Evolutionary conservation across 35 echinoderm and acorn worm species (phyloP), one percentile per base, ranked within the genome.

Genomic region (Acanthaster planci): DNA sequence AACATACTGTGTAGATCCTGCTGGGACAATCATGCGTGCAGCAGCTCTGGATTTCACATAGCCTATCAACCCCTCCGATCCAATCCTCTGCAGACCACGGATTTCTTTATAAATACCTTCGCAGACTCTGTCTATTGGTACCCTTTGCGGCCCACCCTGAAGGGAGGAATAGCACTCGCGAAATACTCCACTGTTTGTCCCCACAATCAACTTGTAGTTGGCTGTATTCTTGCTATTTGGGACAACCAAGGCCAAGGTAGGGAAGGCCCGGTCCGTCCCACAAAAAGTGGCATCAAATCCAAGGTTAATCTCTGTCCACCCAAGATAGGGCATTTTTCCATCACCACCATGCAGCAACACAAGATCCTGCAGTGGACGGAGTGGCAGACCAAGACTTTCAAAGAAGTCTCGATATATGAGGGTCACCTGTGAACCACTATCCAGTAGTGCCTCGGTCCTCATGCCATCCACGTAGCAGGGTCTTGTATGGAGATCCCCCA

Each of bases 391-490:
- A 2, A 93, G 72, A 2, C 18, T 78, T 18, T 88, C 51, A 44
- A 88, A 84, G 5, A 93, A 78, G 29, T 72, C 78, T 3, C 83
- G 37, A 17, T 47, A 78, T 64, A 93, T 67, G 8, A 88, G 64
- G 18, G 91, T 93, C 2, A 93, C 85, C 16, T 93, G 85, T 1
- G 91, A 93, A 37, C 91, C 85, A 84, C 91, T 93, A 39, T 93
- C 91, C 32, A 93, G 2, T n/a, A 93, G 80, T 47, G 85, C 83
- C 8, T 31, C 7, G 0, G 80, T 78, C 2, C 40, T 27, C 29
- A 16, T 9, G 16, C 82, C 75, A 78, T 93, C 80, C 6, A 93
- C 40, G 2, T 31, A 81, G 40, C 90, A 87, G 7, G n/a, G 1
- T 26, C 57, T 5, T 3, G 14, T 78, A 21, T 5, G 7, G 2